Percentiles rank a stretch among this genome's conserved stretches.
phyloP scores from a whole-genome alignment of 2,113 vertebrate genomes.

The Barnardius zonarius region DNA sequence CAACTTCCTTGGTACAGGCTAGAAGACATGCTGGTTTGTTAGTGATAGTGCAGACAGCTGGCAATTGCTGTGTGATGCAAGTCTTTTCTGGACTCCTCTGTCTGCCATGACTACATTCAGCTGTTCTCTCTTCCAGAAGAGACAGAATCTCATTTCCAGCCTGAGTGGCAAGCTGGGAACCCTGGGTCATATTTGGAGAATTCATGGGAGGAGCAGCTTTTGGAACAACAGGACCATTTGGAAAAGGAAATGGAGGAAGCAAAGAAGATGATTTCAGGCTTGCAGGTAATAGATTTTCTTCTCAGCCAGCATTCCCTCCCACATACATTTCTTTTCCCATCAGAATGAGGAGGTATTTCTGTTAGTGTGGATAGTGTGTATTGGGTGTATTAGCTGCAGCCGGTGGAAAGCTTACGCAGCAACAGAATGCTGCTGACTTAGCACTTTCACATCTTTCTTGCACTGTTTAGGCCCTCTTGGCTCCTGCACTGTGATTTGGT shows the following conservation, averaged over 20 bases:
- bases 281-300: conserved; percentile 80
- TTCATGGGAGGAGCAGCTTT: conserved; percentile 89
- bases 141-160: conserved; percentile 35
- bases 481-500: background rate
- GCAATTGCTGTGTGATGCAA: background rate
- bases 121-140: conserved; percentile 61
- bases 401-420: background rate
- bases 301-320: background rate
- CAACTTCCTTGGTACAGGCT: background rate
- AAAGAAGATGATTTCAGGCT: conserved; percentile 90
- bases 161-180: conserved; percentile 74
- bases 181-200: conserved; percentile 74
- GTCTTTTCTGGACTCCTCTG: background rate
- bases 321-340: background rate
- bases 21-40: background rate
- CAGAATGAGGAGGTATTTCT: background rate
- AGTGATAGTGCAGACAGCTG: background rate
- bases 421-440: background rate
- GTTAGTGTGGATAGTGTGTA: background rate
- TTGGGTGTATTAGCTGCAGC: background rate
- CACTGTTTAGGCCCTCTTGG: background rate
- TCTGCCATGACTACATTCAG: background rate
- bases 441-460: background rate
- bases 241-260: conserved; percentile 95
- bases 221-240: conserved; percentile 91